Conservation (phyloP, 2,113 vertebrate genomes). For the Alouatta palliata region DNA sequence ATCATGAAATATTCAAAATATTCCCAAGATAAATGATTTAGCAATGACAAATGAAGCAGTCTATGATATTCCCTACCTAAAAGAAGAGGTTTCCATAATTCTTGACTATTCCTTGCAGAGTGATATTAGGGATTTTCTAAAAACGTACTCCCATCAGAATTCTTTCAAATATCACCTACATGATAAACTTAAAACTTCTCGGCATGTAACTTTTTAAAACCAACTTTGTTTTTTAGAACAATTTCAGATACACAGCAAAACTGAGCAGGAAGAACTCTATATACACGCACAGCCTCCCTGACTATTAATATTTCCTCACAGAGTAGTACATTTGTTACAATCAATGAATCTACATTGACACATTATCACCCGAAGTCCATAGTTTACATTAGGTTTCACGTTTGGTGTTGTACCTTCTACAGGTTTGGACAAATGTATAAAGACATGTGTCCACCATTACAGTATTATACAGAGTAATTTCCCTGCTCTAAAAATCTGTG, state of each 20-base stretch:
- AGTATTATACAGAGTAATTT: not conserved
- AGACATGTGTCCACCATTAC: not conserved
- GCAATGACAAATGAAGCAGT: not conserved
- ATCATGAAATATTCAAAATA: not conserved
- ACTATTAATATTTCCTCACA: not conserved
- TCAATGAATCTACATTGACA: not conserved
- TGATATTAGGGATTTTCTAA: not conserved
- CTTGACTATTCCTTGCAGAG: not conserved
- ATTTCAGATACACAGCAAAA: not conserved
- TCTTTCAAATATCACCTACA: not conserved
- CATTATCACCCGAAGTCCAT: not conserved
- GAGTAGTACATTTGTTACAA: not conserved
- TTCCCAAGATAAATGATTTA: not conserved
- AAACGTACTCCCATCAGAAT: not conserved
- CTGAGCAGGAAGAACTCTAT: not conserved
- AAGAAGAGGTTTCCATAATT: not conserved
- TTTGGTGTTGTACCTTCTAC: not conserved
- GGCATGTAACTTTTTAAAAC: not conserved
- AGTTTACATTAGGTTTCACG: not conserved
- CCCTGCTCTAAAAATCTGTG: not conserved
- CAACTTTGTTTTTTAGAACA: not conserved
- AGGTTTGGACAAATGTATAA: not conserved
- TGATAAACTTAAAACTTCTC: not conserved
- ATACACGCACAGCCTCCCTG: not conserved
- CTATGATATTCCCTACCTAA: not conserved